Base-by-base conservation (phyloP, 2,888 invertebrate species). In the Latrodectus hesperus region DNA sequence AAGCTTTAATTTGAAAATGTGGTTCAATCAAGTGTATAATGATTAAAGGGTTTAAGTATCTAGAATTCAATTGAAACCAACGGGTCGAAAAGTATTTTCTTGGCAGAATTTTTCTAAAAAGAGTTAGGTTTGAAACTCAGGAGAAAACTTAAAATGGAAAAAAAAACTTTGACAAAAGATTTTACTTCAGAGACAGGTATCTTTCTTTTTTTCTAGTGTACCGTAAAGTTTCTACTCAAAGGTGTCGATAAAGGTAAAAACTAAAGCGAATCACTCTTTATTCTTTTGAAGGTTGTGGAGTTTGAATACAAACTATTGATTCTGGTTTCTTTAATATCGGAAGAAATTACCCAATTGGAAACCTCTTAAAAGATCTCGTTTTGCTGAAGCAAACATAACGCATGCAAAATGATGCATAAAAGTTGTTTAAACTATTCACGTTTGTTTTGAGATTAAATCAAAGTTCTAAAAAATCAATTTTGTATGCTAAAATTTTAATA, bases 31-130 rank as follows among this genome's bases (percentile, higher is more conserved):
- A 75, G 67, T 75, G 82, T 75, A 68, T 82, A 82, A 82, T 82
- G 82, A 82, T 82, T 75, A 82, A 82, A 82, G 68, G 82, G 82
- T 74, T 82, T 82, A 82, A 82, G 68, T 74, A 82, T 82, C 75
- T 64, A 55, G 52, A 55, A 75, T 82, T 82, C 82, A 82, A 82
- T 82, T 82, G 68, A 60, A 82, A 55, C 70, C 51, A 75, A 70
- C 82, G 68, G 82, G 53, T 68, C 49, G 82, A 70, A 82, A 82
- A 75, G 55, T 65, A 81, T 81, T 52, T 49, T 22, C 22, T 22
- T 16, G 53, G 51, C 14, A 38, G 65, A 10, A 16, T 81, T 82
- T 75, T 67, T n/a, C n/a, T 81, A 26, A 64, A 81, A 81, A 81
- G 64, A 78, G 70, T 78, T 78, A 38, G 16, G 67, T 67, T 49